phyloP scores from a whole-genome alignment of 1,140 invertebrate species.

The Mya arenaria region DNA sequence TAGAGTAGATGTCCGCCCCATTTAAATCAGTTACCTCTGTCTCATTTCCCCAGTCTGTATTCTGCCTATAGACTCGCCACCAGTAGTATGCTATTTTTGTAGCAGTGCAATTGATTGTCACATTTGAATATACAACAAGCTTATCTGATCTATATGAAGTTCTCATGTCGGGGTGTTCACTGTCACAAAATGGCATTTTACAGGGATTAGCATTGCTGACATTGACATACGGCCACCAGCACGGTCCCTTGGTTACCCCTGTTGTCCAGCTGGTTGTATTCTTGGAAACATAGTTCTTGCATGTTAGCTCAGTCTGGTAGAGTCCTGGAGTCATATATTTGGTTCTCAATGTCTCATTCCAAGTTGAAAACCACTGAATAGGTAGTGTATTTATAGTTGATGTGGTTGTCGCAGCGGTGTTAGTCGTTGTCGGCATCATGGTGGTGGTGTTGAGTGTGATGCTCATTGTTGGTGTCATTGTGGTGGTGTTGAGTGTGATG shows the following conservation, averaged over 20 bases:
- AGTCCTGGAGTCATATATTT: slow-evolving; percentile 54
- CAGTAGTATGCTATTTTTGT: slow-evolving; percentile 62
- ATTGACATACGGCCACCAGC: slow-evolving; percentile 65
- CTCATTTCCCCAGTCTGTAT: slow-evolving; percentile 48
- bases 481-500: neutral
- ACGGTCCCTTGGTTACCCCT: slow-evolving; percentile 62
- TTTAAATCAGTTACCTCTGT: slow-evolving; percentile 56
- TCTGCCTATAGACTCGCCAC: slow-evolving; percentile 58
- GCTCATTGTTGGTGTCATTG: slow-evolving; percentile 2
- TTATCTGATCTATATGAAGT: slow-evolving; percentile 55
- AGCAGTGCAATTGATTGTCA: slow-evolving; percentile 61
- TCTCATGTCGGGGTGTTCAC: slow-evolving; percentile 17
- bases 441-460: neutral
- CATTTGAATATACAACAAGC: slow-evolving; percentile 60
- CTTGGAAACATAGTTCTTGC: slow-evolving; percentile 59
- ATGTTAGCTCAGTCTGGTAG: slow-evolving; percentile 41
- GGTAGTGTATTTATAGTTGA: neutral
- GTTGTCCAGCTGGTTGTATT: neutral
- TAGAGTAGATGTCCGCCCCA: slow-evolving; percentile 57
- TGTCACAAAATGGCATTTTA: slow-evolving; percentile 54
- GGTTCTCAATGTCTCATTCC: slow-evolving; percentile 47
- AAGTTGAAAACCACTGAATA: neutral
- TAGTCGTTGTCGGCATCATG: neutral
- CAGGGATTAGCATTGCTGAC: slow-evolving; percentile 52
- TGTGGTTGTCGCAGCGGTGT: neutral